Evolutionary conservation across 2,888 invertebrate species (phyloP).

Genomic region (Hyalella azteca): DNA sequence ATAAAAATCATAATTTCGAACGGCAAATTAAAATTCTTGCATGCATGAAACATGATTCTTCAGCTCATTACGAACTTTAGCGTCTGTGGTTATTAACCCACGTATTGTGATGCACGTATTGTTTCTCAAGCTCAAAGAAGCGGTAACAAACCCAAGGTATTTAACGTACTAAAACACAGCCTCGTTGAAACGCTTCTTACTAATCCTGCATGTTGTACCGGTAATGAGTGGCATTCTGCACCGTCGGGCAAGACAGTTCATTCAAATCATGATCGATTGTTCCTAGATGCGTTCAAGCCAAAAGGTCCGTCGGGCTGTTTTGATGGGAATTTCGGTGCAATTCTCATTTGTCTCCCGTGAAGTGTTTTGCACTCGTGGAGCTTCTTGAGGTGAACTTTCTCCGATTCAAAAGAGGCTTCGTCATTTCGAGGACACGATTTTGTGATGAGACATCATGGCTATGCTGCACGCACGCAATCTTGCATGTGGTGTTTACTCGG

Average conservation of each 20-base stretch:
- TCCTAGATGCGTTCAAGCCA: neutral
- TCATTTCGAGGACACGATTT: slow-evolving; percentile 11
- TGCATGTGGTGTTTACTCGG: neutral
- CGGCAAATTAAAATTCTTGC: too few relatives aligned
- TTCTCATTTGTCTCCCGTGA: slow-evolving; percentile 7
- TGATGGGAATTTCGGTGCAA: neutral
- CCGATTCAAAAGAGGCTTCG: slow-evolving; percentile 12
- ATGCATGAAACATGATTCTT: too few relatives aligned
- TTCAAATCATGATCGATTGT: slow-evolving; percentile 1
- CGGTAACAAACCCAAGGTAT: too few relatives aligned
- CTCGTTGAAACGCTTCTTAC: too few relatives aligned
- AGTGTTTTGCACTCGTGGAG: slow-evolving; percentile 10
- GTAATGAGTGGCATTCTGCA: neutral
- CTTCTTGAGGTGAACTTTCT: neutral
- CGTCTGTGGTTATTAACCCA: too few relatives aligned
- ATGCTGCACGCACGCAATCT: neutral
- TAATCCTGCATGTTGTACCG: too few relatives aligned
- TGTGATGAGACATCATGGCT: neutral
- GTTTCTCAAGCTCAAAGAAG: too few relatives aligned
- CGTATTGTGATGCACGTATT: too few relatives aligned
- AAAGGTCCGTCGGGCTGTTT: neutral
- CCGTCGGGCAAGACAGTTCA: neutral
- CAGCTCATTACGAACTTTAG: too few relatives aligned
- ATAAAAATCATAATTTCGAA: too few relatives aligned
- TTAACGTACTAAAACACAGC: too few relatives aligned